These are phyloP conservation scores for Hydrophis major DNA, from an alignment of 2,797 vertebrate genomes.

Conservation along the genomic window DNA sequence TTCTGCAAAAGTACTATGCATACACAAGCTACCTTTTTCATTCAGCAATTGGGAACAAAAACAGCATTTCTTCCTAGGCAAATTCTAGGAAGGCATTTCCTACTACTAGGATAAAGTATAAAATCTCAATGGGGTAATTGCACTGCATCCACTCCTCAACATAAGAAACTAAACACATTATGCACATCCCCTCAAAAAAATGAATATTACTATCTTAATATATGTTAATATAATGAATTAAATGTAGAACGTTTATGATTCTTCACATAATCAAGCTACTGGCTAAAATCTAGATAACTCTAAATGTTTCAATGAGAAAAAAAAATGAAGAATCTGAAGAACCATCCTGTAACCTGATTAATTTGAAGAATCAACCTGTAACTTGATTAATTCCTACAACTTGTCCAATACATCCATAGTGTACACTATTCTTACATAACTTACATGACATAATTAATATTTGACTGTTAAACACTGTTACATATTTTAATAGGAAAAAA, in stretches of 20 bases:
- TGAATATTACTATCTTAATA: background rate
- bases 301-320: background rate
- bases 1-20: background rate
- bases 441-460: background rate
- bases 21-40: background rate
- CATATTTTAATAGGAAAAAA: slow-evolving; percentile 45
- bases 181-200: background rate
- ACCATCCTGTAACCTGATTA: background rate
- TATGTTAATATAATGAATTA: background rate
- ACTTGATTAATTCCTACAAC: background rate
- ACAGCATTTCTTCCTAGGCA: background rate
- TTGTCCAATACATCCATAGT: background rate
- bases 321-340: background rate
- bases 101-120: background rate
- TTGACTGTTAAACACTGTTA: background rate
- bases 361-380: background rate
- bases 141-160: background rate
- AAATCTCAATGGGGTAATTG: background rate
- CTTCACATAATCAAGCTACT: background rate
- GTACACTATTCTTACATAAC: background rate
- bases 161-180: background rate
- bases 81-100: background rate
- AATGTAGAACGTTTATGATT: background rate
- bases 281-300: background rate
- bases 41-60: background rate